Evolutionary conservation across 2,888 invertebrate genomes (phyloP).

Genomic region (Cataglyphis livida): DNA sequence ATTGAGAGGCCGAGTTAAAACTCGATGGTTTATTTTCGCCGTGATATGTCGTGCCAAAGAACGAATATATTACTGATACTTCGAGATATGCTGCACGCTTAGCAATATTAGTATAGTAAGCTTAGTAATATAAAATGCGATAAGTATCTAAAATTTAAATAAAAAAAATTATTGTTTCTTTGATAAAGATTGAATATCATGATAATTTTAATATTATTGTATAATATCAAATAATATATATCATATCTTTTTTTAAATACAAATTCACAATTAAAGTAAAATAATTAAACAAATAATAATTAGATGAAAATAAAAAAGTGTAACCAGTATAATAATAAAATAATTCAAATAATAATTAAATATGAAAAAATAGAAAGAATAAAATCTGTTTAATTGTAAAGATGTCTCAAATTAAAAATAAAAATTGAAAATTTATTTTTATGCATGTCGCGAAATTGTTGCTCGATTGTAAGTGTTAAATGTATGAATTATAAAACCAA

Average conservation of each 20-base stretch:
- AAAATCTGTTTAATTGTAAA: not conserved
- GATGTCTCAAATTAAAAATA: not conserved
- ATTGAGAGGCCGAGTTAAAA: constrained; percentile 57
- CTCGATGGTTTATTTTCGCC: constrained; percentile 67
- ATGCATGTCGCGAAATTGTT: not conserved
- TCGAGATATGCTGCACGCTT: not conserved
- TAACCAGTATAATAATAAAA: not conserved
- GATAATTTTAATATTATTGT: not conserved
- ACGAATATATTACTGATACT: constrained; percentile 5
- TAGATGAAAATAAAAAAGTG: not conserved
- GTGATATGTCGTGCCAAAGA: constrained; percentile 67
- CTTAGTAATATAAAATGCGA: not conserved
- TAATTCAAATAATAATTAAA: not conserved
- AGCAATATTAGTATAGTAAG: no score
- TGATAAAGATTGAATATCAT: not conserved
- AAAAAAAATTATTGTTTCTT: not conserved
- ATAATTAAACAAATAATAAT: not conserved
- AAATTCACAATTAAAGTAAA: not conserved
- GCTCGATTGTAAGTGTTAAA: not conserved
- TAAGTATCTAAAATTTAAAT: not conserved
- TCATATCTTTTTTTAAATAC: not conserved
- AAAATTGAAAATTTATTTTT: not conserved
- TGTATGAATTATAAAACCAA: not conserved
- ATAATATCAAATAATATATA: not conserved
- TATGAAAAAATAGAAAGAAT: not conserved